A percentile compares a stretch with the other conserved stretches of the same genome.
phyloP scores from a whole-genome alignment of 2,888 invertebrate species.

The Celastrina argiolus region DNA sequence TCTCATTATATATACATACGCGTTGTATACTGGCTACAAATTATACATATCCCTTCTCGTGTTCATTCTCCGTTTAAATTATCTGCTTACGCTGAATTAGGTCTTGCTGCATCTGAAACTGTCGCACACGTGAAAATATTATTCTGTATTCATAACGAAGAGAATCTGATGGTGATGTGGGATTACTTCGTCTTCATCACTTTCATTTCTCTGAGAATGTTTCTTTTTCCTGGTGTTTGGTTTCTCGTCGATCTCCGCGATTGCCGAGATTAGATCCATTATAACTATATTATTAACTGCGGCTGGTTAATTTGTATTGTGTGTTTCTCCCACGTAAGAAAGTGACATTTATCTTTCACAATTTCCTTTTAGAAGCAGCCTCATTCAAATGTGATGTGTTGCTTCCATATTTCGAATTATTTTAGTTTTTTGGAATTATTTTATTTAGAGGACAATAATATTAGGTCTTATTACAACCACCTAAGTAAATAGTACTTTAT shows the following conservation, averaged over 20 bases:
- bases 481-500: no score
- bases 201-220: conserved; percentile 19
- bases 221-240: conserved; percentile 16
- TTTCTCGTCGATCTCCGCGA: conserved; percentile 18
- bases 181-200: background rate
- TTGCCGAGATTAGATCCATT: conserved; percentile 15
- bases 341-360: conserved; percentile 17
- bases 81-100: no score
- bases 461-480: no score
- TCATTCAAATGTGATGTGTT: background rate
- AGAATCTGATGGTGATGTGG: background rate
- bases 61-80: no score
- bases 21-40: no score
- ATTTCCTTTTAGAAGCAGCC: conserved; percentile 14
- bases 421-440: background rate
- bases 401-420: background rate
- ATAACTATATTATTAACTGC: conserved; percentile 12
- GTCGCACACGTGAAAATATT: no score
- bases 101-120: no score
- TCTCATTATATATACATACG: no score
- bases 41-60: no score
- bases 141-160: no score
- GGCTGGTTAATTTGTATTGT: conserved; percentile 16
- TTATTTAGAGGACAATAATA: background rate
- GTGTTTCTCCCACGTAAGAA: conserved; percentile 20